Evolutionary conservation across 2,113 vertebrate genomes (phyloP).

Genomic region (Xenopus laevis): DNA sequence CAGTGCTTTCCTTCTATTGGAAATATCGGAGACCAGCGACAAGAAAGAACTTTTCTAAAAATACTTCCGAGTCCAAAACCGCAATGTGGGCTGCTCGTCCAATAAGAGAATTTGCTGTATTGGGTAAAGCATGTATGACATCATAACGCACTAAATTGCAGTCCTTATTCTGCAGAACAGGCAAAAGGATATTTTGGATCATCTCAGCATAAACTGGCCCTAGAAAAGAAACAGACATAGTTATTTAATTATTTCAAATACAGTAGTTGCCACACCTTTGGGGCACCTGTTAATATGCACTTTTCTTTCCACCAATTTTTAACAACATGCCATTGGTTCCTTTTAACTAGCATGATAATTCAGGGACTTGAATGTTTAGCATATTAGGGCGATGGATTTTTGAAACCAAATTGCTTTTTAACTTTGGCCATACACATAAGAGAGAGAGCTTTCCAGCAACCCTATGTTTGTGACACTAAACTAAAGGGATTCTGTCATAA

Average conservation of each 20-base stretch:
- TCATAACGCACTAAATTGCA: slow-evolving; percentile 95
- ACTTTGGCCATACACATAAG: too few species aligned
- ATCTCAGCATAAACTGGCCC: slow-evolving; percentile 97
- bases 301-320: too few species aligned
- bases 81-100: slow-evolving; percentile 97
- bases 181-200: slow-evolving; percentile 95
- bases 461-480: too few species aligned
- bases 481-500: too few species aligned
- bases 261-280: too few species aligned
- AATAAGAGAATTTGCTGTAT: slow-evolving; percentile 96
- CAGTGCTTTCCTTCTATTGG: slow-evolving; percentile 72
- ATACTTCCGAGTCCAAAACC: slow-evolving; percentile 98
- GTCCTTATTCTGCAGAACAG: slow-evolving; percentile 91
- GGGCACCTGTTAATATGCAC: too few species aligned
- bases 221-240: slow-evolving; percentile 53
- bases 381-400: too few species aligned
- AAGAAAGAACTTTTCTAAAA: slow-evolving; percentile 98
- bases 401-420: too few species aligned
- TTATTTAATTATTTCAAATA: background rate
- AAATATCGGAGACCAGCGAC: slow-evolving; percentile 97
- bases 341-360: too few species aligned
- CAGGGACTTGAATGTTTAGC: too few species aligned
- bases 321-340: too few species aligned
- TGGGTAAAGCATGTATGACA: slow-evolving; percentile 94
- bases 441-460: too few species aligned